phyloP scores from a whole-genome alignment of 2,888 invertebrate genomes.

The Ormyrus nitidulus region DNA sequence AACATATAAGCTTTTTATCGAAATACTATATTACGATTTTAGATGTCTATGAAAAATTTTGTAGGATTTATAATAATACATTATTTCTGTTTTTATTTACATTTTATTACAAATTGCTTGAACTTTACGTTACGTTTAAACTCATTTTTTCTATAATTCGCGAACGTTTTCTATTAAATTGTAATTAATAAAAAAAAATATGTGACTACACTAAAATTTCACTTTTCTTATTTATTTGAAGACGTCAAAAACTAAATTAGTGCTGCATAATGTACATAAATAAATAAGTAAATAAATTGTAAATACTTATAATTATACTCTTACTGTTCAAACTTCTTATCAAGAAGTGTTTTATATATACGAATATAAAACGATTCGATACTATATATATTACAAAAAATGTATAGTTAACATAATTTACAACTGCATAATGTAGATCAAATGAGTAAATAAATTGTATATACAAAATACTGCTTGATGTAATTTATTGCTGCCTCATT shows the following conservation, averaged over 20 bases:
- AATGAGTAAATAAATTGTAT: constrained; percentile 49
- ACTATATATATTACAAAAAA: constrained; percentile 36
- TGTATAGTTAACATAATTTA: constrained; percentile 43
- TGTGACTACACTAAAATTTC: neutral
- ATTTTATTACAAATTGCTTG: constrained; percentile 30
- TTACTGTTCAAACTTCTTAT: constrained; percentile 28
- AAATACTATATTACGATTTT: constrained; percentile 8
- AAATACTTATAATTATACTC: constrained; percentile 45
- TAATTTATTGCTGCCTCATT: neutral
- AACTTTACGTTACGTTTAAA: neutral
- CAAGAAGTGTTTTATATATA: constrained; percentile 41
- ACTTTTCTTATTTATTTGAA: constrained; percentile 30
- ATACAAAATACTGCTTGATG: constrained; percentile 23
- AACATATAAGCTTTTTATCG: constrained; percentile 20
- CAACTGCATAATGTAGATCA: constrained; percentile 42
- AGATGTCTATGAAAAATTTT: constrained; percentile 15
- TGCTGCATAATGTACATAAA: constrained; percentile 50
- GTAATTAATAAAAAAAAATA: neutral
- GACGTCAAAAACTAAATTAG: constrained; percentile 6
- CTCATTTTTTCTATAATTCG: neutral
- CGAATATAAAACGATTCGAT: constrained; percentile 38
- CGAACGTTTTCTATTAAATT: neutral
- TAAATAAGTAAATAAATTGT: constrained; percentile 44
- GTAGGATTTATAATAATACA: constrained; percentile 11
- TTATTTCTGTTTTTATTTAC: constrained; percentile 27